Percentiles rank a stretch among this genome's conserved stretches.
Conservation (phyloP, 2,797 vertebrate genomes). For the Peromyscus eremicus region DNA sequence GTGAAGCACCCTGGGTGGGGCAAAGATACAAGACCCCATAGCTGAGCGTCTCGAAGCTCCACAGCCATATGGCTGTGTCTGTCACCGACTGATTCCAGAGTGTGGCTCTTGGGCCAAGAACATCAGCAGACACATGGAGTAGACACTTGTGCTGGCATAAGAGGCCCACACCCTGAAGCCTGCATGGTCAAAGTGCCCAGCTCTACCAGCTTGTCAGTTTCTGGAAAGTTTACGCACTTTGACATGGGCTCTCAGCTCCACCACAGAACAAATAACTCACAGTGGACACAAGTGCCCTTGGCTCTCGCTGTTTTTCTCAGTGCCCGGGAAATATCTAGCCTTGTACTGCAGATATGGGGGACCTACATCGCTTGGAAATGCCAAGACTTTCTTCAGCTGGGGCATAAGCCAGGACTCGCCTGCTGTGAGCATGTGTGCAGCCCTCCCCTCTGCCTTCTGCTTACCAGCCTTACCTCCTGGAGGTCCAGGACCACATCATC, state of each 20-base stretch:
- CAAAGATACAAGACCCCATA: too few relatives aligned
- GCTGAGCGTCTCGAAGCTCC: background rate
- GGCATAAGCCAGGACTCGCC: background rate
- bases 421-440: background rate
- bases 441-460: background rate
- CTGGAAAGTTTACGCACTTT: background rate
- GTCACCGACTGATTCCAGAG: background rate
- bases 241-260: background rate
- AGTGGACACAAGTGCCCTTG: background rate
- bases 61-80: background rate
- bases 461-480: background rate
- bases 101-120: background rate
- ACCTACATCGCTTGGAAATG: background rate
- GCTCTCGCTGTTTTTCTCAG: background rate
- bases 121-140: background rate
- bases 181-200: background rate
- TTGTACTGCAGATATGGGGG: background rate
- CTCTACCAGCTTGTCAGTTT: background rate
- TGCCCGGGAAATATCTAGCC: background rate
- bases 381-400: background rate
- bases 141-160: background rate
- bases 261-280: background rate
- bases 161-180: background rate
- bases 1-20: background rate
- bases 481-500: background rate